Percentiles rank a stretch among this genome's conserved stretches.
phyloP scores from a whole-genome alignment of 2,797 vertebrate species.

The Myioborus miniatus region DNA sequence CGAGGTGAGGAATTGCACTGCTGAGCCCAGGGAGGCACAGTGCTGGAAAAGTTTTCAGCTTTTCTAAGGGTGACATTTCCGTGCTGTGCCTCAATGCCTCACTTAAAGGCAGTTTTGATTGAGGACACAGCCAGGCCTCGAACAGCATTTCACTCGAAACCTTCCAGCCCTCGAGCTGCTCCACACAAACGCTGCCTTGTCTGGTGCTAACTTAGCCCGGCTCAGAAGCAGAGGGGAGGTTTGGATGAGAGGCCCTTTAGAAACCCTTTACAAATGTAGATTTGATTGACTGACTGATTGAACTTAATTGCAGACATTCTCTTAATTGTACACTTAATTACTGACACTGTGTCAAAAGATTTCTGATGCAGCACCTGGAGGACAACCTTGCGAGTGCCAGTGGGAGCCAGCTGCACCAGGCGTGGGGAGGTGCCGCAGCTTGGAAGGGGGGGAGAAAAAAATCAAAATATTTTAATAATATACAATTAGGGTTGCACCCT shows the following conservation, averaged over 20 bases:
- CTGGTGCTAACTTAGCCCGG: neutral
- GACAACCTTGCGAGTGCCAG: conserved; percentile 68
- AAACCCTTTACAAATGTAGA: conserved; percentile 64
- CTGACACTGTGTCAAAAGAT: conserved; percentile 75
- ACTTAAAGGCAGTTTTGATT: neutral
- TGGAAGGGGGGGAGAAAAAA: neutral
- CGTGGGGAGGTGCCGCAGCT: conserved; percentile 40
- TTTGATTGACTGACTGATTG: conserved; percentile 74
- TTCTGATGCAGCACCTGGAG: conserved; percentile 73
- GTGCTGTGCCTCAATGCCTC: neutral
- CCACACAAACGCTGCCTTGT: neutral
- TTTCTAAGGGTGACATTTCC: neutral
- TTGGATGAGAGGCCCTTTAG: conserved; percentile 55
- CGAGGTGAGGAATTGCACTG: neutral
- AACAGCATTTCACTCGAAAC: neutral
- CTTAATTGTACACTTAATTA: conserved; percentile 76
- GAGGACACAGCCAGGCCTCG: neutral
- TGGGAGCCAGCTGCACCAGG: conserved; percentile 57
- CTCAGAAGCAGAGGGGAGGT: conserved; percentile 14
- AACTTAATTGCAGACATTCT: conserved; percentile 73
- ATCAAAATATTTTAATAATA: conserved; percentile 72
- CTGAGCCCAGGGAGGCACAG: neutral
- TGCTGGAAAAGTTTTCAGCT: neutral
- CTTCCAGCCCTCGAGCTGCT: neutral
- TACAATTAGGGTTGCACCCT: conserved; percentile 55